Evolutionary conservation across 2,797 vertebrate genomes (phyloP), one percentile per base, ranked within the genome.

Genomic region (Lepus townsendii): DNA sequence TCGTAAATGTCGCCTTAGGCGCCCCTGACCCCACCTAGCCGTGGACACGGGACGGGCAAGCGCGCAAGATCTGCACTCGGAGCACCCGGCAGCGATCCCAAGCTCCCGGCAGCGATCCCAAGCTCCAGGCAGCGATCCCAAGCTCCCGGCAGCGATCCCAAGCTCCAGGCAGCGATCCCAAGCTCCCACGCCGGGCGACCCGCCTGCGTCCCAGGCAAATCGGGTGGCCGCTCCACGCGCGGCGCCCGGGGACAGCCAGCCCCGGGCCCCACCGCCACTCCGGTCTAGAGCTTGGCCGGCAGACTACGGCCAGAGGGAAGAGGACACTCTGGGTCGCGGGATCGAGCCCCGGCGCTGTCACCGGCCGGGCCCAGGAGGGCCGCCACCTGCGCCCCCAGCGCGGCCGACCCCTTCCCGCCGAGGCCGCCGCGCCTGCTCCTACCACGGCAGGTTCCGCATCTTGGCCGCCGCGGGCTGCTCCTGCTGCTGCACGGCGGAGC

Each of bases 401-500:
- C 50, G 30, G 69, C 50, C 35, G 10, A 69, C 35, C 77, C 68
- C 54, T 57, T 9, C 62, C 79, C 90, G 20, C 30, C 8, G 63
- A 63, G 9, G 66, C 57, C 1, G 57, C 42, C 5, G 2, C 88
- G 22, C 71, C 76, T 68, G 52, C n/a, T 96, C 98, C 98, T 98
- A 99, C 99, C 99, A 99, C 10, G 99, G 99, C 38, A 99, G 96
- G 91, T 99, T 99, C 87, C 98, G 98, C 85, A 95, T 77, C 79
- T 98, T 98, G 82, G 90, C 7, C 5, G 95, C 95, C 0, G 91
- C 80, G 94, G 97, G 85, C 75, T 42, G 91, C 73, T 65, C 91
- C 65, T 62, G 90, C 60, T 93, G 90, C 95, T 80, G 94, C 71
- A n/a, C 32, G 24, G n/a, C 95, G 10, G 97, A 98, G 50, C 90